Evolutionary conservation across 2,113 vertebrate species (phyloP).

Genomic region (Hippocampus abdominalis): DNA sequence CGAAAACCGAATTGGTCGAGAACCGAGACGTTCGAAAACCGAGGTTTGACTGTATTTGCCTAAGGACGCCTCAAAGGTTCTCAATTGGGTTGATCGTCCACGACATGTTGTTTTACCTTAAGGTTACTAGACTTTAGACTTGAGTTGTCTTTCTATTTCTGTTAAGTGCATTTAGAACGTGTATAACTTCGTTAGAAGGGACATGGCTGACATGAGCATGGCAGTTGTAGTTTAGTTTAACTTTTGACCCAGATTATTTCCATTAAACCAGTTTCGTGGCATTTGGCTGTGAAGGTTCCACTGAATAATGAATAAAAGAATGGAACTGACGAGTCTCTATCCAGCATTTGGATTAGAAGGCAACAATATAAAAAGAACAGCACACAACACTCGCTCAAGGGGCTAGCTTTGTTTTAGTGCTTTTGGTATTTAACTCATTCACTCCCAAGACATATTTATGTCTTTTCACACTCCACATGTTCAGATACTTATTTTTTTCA

Average conservation of each 20-base stretch:
- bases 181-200: background rate
- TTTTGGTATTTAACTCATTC: conserved; percentile 2
- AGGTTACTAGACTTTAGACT: background rate
- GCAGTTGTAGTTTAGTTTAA: background rate
- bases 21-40: no score
- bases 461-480: no score
- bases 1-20: no score
- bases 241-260: background rate
- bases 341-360: background rate
- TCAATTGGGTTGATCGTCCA: no score
- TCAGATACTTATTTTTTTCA: no score
- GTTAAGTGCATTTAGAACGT: background rate
- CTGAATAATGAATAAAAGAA: background rate
- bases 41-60: no score
- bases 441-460: no score
- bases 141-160: background rate
- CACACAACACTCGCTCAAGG: background rate
- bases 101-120: background rate
- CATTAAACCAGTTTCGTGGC: background rate
- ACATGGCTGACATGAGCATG: background rate
- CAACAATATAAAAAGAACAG: background rate
- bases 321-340: background rate
- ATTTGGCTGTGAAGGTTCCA: background rate
- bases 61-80: no score
- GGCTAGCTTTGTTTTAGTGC: background rate